Evolutionary conservation across 37 sponge, comb jelly and placozoan genomes (phyloP), one percentile per base, ranked within the genome.

Genomic region (Diacarnus erythraeanus): DNA sequence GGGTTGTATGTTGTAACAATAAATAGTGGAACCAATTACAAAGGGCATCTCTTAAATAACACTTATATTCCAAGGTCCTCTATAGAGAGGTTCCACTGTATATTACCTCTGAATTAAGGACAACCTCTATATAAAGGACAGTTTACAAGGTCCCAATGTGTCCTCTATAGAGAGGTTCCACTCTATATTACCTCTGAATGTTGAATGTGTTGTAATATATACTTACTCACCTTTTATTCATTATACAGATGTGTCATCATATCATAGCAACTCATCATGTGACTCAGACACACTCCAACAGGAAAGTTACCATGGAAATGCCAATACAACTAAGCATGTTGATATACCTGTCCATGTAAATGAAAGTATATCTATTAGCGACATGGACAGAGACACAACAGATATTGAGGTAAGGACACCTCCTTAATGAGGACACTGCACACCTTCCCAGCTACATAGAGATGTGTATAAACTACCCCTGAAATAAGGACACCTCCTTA

Each of bases 311-410:
- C 64, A 63, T 64, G 69, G 37, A 71, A 69, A 36, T 26, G 38
- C n/a, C 22, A 40, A 82, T 23, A 38, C 23, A 43, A 2, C 12
- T 21, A 15, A 42, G 33, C 56, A 29, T n/a, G 42, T 31, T 15
- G 43, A 35, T 10, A 77, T 77, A 30, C 74, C 80, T 26, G 38
- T 87, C 23, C 70, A 65, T 34, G 42, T 66, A 0, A 56, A n/a
- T 1, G 87, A 87, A 70, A 75, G 81, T 57, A 80, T 80, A 25
- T 70, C 80, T 57, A 68, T 87, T 59, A 80, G 76, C 65, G 87
- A 80, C 29, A 87, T 87, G 70, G 81, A 87, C 59, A 36, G 73
- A 60, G 38, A 47, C 58, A 2, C 74, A n/a, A 86, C 86, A 12
- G 86, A 86, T 66, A 41, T 63, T 21, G 86, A 86, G 73, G 86